These are phyloP conservation scores for Darevskia nairensis DNA, from an alignment of 2,797 vertebrate genomes.

Conservation along the genomic window DNA sequence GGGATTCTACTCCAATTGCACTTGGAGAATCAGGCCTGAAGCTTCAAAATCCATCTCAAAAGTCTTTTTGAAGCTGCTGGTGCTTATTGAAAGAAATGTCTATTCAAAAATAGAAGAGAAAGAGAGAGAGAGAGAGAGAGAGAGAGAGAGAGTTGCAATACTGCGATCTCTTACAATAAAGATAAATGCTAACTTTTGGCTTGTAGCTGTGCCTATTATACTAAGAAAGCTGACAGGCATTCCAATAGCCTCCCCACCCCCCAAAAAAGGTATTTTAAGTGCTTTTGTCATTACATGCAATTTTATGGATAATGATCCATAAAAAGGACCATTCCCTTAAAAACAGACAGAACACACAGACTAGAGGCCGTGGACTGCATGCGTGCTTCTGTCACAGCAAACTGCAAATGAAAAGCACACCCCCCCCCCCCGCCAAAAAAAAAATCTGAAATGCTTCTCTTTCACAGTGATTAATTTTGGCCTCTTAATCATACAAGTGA, in stretches of 20 bases:
- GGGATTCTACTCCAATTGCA: neutral
- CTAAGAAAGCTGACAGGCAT: constrained; percentile 56
- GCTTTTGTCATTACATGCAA: constrained; percentile 64
- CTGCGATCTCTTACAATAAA: constrained; percentile 29
- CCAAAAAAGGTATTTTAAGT: constrained; percentile 49
- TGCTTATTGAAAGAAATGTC: constrained; percentile 43
- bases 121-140: neutral
- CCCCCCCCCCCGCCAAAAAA: neutral
- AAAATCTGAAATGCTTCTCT: constrained; percentile 66
- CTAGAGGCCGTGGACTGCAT: constrained; percentile 39
- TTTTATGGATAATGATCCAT: constrained; percentile 57
- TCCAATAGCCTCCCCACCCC: constrained; percentile 50
- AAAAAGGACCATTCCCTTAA: constrained; percentile 56
- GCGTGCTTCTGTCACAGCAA: constrained; percentile 47
- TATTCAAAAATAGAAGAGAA: constrained; percentile 54
- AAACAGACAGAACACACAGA: constrained; percentile 32
- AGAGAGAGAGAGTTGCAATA: constrained; percentile 28
- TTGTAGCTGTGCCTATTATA: constrained; percentile 38
- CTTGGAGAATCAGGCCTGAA: neutral
- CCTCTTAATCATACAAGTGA: constrained; percentile 69
- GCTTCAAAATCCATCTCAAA: neutral
- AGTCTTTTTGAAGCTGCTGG: neutral
- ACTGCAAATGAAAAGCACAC: constrained; percentile 57
- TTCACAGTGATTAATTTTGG: constrained; percentile 72
- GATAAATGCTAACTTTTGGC: constrained; percentile 45